These are phyloP conservation scores for Atopsyche davidsoni DNA, from an alignment of 1,140 invertebrate genomes.

Conservation along the genomic window DNA sequence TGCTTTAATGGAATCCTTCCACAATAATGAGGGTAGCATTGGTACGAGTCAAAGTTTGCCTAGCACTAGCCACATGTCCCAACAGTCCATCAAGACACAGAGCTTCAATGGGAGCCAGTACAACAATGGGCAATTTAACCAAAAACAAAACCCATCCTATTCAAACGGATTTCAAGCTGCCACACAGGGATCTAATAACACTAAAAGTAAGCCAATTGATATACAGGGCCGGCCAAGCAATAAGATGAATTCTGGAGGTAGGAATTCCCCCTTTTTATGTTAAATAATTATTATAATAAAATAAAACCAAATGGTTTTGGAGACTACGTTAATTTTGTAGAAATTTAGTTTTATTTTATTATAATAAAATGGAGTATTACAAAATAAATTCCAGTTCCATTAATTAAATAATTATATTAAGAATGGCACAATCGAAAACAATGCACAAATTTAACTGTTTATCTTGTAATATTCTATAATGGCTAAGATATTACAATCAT, in stretches of 20 bases:
- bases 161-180: conserved; percentile 13
- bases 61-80: conserved; percentile 8
- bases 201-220: conserved; percentile 26
- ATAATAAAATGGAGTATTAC: too few species aligned
- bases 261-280: background rate
- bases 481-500: too few species aligned
- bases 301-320: too few species aligned
- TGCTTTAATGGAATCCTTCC: conserved; percentile 7
- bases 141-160: conserved; percentile 19
- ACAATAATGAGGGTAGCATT: conserved; percentile 7
- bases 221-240: conserved; percentile 22
- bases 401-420: too few species aligned
- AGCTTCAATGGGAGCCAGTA: conserved; percentile 15
- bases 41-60: conserved; percentile 18
- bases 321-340: too few species aligned
- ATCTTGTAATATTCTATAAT: too few species aligned
- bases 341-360: too few species aligned
- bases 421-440: too few species aligned
- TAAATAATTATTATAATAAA: too few species aligned
- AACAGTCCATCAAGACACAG: conserved; percentile 8
- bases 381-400: too few species aligned
- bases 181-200: conserved; percentile 13
- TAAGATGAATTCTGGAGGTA: conserved; percentile 20
- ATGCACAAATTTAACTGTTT: too few species aligned
- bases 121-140: conserved; percentile 15